Conservation (phyloP, 1,140 invertebrate species). For the Calliopsis andreniformis region DNA sequence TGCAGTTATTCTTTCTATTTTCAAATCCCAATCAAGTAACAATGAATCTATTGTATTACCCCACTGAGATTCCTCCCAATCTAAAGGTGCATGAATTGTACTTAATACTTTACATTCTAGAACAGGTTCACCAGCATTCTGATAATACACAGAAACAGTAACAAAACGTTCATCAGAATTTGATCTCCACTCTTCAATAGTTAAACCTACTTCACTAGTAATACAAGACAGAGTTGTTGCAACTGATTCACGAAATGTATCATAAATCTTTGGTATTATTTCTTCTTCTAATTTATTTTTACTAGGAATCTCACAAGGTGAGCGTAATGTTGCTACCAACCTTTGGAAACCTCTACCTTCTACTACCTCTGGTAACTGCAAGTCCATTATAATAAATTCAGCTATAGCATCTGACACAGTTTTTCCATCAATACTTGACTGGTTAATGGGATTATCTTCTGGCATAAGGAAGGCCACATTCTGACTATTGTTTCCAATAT, state of each 20-base stretch:
- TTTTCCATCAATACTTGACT: constrained; percentile 69
- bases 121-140: constrained; percentile 71
- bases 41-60: constrained; percentile 73
- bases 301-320: constrained; percentile 82
- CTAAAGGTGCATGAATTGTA: constrained; percentile 72
- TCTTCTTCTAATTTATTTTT: constrained; percentile 81
- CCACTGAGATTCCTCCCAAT: constrained; percentile 79
- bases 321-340: constrained; percentile 80
- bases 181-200: constrained; percentile 81
- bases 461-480: constrained; percentile 72
- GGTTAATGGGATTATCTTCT: constrained; percentile 65
- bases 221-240: constrained; percentile 69
- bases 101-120: constrained; percentile 77
- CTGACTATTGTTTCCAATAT: constrained; percentile 56
- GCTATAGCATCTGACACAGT: constrained; percentile 79
- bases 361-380: constrained; percentile 81
- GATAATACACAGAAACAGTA: constrained; percentile 80
- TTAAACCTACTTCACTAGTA: constrained; percentile 76
- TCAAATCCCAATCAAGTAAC: constrained; percentile 79
- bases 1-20: constrained; percentile 79
- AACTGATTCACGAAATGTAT: constrained; percentile 77
- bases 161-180: constrained; percentile 78
- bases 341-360: constrained; percentile 82
- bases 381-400: constrained; percentile 80
- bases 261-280: constrained; percentile 81